phyloP scores from a whole-genome alignment of 2,113 vertebrate genomes.

The Pangasianodon gigas region DNA sequence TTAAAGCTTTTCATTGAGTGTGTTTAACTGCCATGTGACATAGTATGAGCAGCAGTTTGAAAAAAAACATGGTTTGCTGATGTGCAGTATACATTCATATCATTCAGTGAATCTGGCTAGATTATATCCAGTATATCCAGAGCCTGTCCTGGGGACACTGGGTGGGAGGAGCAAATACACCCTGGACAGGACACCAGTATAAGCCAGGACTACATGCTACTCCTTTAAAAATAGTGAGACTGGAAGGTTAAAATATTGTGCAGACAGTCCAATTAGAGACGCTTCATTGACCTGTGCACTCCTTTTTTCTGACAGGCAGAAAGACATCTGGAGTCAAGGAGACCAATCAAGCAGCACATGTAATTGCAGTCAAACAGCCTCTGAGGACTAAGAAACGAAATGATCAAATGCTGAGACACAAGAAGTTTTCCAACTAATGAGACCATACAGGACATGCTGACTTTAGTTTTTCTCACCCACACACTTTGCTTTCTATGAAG shows the following conservation, averaged over 20 bases:
- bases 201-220: not conserved
- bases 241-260: not conserved
- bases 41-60: not conserved
- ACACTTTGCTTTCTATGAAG: conserved; percentile 6
- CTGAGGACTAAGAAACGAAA: conserved; percentile 7
- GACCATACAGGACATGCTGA: conserved; percentile 10
- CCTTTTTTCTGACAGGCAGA: conserved; percentile 31
- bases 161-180: not conserved
- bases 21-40: not conserved
- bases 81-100: not conserved
- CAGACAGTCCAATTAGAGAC: conserved; percentile 18
- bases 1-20: not conserved
- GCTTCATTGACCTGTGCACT: conserved; percentile 24
- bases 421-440: conserved; percentile 23
- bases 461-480: not conserved
- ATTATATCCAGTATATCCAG: not conserved
- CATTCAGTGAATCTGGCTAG: not conserved
- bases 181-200: not conserved
- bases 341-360: conserved; percentile 31
- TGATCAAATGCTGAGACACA: conserved; percentile 10
- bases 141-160: no score
- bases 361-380: conserved; percentile 2
- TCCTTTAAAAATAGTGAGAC: not conserved
- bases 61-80: not conserved
- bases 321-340: conserved; percentile 32